These are phyloP conservation scores for Cordylochernes scorpioides DNA, from an alignment of 2,888 invertebrate genomes.

Conservation along the genomic window DNA sequence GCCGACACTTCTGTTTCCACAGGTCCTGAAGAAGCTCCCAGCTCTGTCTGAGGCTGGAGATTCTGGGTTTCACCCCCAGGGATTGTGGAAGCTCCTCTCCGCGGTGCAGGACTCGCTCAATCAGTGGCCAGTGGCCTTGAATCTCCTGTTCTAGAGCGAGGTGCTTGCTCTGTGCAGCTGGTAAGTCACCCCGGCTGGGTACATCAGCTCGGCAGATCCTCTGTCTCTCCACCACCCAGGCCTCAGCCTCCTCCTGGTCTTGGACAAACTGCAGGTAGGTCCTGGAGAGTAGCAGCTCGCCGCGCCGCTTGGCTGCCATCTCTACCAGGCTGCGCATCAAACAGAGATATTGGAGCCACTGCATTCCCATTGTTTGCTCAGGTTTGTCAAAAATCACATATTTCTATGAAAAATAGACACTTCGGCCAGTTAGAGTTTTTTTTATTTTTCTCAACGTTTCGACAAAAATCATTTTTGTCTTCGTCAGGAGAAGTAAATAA, in stretches of 20 bases:
- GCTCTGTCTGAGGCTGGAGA: conserved; percentile 47
- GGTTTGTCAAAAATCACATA: too few species aligned
- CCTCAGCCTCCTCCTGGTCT: conserved; percentile 90
- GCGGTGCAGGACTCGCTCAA: conserved; percentile 37
- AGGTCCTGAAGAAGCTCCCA: conserved; percentile 71
- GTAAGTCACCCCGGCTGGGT: conserved; percentile 75
- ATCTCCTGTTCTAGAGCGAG: conserved; percentile 48
- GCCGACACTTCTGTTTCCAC: conserved; percentile 40
- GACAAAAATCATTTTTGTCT: too few species aligned
- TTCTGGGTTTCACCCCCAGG: conserved; percentile 48
- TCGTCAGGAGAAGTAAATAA: too few species aligned
- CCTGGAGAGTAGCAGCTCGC: conserved; percentile 62
- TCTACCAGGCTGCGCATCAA: conserved; percentile 34
- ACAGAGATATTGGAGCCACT: too few species aligned
- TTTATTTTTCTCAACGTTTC: too few species aligned
- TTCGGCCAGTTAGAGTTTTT: too few species aligned
- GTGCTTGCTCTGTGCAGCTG: too few species aligned
- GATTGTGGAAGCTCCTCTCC: conserved; percentile 49
- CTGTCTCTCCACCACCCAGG: conserved; percentile 84
- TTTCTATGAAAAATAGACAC: too few species aligned
- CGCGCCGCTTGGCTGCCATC: conserved; percentile 46
- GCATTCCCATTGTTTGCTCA: too few species aligned
- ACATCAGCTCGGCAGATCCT: conserved; percentile 74
- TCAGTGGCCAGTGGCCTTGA: conserved; percentile 42
- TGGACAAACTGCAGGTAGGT: conserved; percentile 83